Evolutionary conservation across 2,888 invertebrate genomes (phyloP).

Genomic region (Drosophila diplacantha): DNA sequence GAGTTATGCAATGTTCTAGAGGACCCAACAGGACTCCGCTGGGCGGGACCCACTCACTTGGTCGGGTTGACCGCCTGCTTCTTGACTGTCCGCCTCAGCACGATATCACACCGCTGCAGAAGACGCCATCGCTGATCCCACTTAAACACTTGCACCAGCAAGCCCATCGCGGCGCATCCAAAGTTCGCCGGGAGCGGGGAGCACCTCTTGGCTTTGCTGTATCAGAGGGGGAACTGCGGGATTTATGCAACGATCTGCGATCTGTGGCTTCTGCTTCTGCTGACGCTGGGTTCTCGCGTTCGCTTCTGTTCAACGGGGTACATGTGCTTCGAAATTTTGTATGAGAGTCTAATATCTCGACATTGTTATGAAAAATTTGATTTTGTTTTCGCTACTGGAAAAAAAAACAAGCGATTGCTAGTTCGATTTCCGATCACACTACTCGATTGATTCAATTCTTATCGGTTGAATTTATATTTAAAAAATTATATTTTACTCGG

Average conservation of each 20-base stretch:
- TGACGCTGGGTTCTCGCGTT: constrained; percentile 23
- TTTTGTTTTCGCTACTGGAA: constrained; percentile 35
- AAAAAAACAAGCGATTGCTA: constrained; percentile 14
- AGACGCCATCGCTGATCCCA: constrained; percentile 58
- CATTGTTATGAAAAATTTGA: constrained; percentile 40
- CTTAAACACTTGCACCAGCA: constrained; percentile 60
- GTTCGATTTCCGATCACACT: constrained; percentile 11
- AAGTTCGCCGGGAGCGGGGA: constrained; percentile 35
- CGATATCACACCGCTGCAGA: constrained; percentile 57
- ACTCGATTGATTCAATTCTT: constrained; percentile 2
- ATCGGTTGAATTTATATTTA: background rate
- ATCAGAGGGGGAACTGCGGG: constrained; percentile 27
- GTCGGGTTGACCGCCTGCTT: constrained; percentile 62
- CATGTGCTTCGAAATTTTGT: constrained; percentile 54
- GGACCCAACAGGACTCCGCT: constrained; percentile 3
- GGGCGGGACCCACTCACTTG: constrained; percentile 47
- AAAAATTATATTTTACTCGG: background rate
- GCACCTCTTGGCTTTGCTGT: constrained; percentile 31
- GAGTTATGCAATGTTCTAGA: constrained; percentile 65
- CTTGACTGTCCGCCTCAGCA: constrained; percentile 56
- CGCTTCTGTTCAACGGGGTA: constrained; percentile 23
- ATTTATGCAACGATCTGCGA: constrained; percentile 56
- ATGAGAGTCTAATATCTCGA: constrained; percentile 15
- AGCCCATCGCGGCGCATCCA: constrained; percentile 50
- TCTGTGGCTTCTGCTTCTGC: constrained; percentile 15